These are phyloP conservation scores for Gallinago solitaria DNA, from an alignment of 2,797 vertebrate species.

Conservation along the genomic window DNA sequence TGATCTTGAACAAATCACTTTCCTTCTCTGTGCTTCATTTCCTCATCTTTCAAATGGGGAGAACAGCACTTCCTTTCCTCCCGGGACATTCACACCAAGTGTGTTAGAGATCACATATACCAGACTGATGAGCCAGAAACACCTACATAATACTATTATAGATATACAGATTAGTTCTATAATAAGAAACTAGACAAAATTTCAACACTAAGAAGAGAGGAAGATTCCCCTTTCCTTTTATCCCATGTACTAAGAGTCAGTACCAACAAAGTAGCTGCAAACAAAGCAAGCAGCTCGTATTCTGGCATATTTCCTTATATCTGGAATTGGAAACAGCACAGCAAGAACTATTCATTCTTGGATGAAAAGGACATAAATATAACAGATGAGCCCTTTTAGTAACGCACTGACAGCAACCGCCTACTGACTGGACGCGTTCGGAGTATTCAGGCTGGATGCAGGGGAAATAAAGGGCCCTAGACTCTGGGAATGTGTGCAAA, in stretches of 20 bases:
- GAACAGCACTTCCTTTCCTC: neutral
- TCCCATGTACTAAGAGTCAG: neutral
- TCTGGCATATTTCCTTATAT: neutral
- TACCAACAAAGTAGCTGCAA: constrained; percentile 44
- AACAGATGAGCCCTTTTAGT: constrained; percentile 40
- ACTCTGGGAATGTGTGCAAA: constrained; percentile 32
- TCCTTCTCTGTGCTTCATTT: neutral
- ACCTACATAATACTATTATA: neutral
- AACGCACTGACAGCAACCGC: constrained; percentile 27
- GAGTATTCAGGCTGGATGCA: constrained; percentile 15
- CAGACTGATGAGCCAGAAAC: neutral
- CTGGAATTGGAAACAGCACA: constrained; percentile 11
- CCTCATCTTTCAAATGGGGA: neutral
- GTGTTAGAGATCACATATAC: neutral
- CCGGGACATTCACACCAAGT: neutral
- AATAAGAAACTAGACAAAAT: neutral
- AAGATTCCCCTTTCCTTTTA: neutral
- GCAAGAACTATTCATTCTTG: constrained; percentile 24
- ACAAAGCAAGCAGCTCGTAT: constrained; percentile 19
- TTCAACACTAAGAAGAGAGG: neutral
- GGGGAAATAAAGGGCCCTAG: constrained; percentile 43
- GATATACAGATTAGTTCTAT: neutral
- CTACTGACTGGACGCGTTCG: neutral
- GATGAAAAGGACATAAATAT: constrained; percentile 38
- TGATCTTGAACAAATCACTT: neutral